A percentile compares a stretch with the other conserved stretches of the same genome.
Evolutionary conservation across 2,888 invertebrate species (phyloP).

Genomic region (Leistus spinibarbis): DNA sequence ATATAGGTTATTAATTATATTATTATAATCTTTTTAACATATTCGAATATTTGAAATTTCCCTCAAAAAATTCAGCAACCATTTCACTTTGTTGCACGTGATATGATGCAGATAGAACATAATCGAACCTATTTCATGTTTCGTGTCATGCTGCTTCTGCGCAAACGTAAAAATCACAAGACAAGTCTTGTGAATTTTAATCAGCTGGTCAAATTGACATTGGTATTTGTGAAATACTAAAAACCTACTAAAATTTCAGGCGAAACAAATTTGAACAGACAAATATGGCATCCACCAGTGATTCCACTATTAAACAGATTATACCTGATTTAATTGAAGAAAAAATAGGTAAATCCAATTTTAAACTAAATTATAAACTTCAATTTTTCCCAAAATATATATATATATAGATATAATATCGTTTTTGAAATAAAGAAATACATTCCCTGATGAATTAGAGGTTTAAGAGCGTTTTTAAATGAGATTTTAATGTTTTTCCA

Average conservation of each 20-base stretch:
- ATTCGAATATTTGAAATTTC: constrained; percentile 18
- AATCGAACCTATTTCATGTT: neutral
- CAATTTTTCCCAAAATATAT: neutral
- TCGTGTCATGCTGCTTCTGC: constrained; percentile 15
- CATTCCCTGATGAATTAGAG: too few species aligned
- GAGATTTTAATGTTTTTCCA: neutral
- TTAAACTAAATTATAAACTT: constrained; percentile 3
- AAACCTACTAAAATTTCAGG: constrained; percentile 9
- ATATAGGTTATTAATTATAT: neutral
- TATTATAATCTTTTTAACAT: neutral
- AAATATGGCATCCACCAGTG: constrained; percentile 42
- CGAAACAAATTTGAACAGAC: neutral
- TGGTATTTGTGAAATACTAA: neutral
- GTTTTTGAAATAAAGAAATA: too few species aligned
- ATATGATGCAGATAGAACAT: constrained; percentile 14
- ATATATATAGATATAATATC: neutral
- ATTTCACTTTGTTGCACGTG: constrained; percentile 8
- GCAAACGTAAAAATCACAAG: constrained; percentile 26
- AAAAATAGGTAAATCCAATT: constrained; percentile 74
- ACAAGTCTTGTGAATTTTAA: constrained; percentile 32
- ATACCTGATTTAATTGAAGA: constrained; percentile 80
- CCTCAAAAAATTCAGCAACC: neutral
- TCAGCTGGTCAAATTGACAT: constrained; percentile 29
- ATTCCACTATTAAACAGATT: constrained; percentile 70
- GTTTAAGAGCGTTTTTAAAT: too few species aligned